Conservation (phyloP, 2,888 invertebrate species). For the Lymantria dispar region DNA sequence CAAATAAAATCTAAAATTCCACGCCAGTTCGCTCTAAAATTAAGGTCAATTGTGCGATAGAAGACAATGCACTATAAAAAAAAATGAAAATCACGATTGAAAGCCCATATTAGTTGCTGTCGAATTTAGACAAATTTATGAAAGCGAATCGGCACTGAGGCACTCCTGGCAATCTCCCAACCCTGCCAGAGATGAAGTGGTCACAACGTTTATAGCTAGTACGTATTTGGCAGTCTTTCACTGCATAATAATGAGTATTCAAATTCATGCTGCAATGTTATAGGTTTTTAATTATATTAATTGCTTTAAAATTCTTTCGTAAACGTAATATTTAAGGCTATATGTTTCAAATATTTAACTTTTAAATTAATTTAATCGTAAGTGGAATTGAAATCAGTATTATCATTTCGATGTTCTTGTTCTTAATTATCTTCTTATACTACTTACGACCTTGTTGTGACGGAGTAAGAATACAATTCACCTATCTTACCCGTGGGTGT, state of each 20-base stretch:
- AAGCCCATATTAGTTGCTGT: constrained; percentile 45
- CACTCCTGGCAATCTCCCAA: constrained; percentile 55
- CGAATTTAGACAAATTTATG: constrained; percentile 48
- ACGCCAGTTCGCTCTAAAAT: too few species aligned
- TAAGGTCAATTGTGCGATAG: too few species aligned
- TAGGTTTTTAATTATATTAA: constrained; percentile 41
- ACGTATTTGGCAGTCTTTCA: constrained; percentile 69
- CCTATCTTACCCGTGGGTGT: too few species aligned
- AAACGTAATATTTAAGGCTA: neutral
- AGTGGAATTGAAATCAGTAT: neutral
- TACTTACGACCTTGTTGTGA: too few species aligned
- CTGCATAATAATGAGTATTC: constrained; percentile 57
- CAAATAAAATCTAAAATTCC: too few species aligned
- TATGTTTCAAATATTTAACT: neutral
- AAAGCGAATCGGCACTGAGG: constrained; percentile 50
- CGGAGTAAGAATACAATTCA: too few species aligned
- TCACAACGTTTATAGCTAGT: constrained; percentile 57
- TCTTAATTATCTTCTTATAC: too few species aligned
- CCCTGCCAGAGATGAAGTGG: constrained; percentile 49
- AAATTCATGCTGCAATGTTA: constrained; percentile 47
- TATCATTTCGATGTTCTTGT: too few species aligned
- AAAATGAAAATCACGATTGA: too few species aligned
- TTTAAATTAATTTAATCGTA: neutral
- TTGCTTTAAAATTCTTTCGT: neutral
- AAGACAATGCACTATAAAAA: too few species aligned